Base-by-base conservation (phyloP, 2,888 invertebrate genomes). In the Scaptomyza tumidula region DNA sequence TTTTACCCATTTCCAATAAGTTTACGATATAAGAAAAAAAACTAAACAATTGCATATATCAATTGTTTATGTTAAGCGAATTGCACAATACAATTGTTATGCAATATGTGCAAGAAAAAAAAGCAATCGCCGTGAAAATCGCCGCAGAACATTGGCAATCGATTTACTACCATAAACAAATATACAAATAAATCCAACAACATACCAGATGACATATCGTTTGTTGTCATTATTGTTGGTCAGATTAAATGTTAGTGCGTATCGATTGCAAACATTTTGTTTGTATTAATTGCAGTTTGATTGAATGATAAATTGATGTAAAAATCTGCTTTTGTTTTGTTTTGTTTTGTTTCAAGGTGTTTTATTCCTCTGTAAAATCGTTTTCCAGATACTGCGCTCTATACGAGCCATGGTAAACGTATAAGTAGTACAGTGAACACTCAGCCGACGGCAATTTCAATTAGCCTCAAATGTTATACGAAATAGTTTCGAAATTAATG, bases 101-200 rank as follows among this genome's bases (percentile, higher is more conserved):
- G 3, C 33, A 33, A 61, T 46, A 48, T 16, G 46, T n/a, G 14
- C 11, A 3, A 19, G 6, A 6, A 19, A 6, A 29, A 6, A 37
- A 29, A 16, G 9, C 35, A 11, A 19, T 19, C 19, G 2, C 11
- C 31, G 31, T 6, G 6, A 0, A 31, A 9, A 11, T 35, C 35
- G 4, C 13, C 13, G n/a, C 29, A 13, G 19, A 60, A 46, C 55
- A 60, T 39, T 46, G 7, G 19, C 9, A 19, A 10, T 54, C 45
- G 27, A 54, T 44, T 44, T 35, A 27, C 11, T 16, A 19, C 31
- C n/a, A 31, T 31, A 24, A 37, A 35, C 1, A 10, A 9, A 9
- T 9, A 31, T 6, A 29, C 29, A 9, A 9, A n/a, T 9, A 27
- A 10, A 3, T 24, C 16, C n/a, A 37, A 39, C n/a, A 37, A 39